Evolutionary conservation across 92 coral and sea anemone genomes (phyloP).

Genomic region (Micromussa lordhowensis): DNA sequence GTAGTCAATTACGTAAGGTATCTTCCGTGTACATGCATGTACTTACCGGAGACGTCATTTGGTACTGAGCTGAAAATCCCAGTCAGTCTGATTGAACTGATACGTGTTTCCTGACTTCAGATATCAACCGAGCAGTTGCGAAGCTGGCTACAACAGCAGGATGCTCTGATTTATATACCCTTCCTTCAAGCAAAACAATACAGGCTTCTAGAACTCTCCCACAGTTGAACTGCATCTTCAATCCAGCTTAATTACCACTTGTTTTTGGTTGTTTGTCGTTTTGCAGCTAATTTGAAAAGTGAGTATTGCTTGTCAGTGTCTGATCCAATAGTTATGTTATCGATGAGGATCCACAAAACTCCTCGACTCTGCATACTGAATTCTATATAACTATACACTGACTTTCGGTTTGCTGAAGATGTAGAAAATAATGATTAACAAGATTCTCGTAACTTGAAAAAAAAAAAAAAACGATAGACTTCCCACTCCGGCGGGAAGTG

Average conservation of each 20-base stretch:
- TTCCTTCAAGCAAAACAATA: background rate
- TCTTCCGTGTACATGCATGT: background rate
- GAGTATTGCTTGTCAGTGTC: background rate
- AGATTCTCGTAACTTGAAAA: background rate
- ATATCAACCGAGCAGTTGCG: background rate
- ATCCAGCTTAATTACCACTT: background rate
- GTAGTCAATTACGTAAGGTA: no score
- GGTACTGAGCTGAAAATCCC: background rate
- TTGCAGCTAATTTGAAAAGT: background rate
- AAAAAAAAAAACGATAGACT: no score
- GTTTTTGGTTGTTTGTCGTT: background rate
- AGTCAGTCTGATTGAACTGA: background rate
- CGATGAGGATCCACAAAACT: background rate
- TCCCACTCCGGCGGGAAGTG: background rate
- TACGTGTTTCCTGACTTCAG: slow-evolving; percentile 4
- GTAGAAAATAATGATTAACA: background rate
- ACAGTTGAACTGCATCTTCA: slow-evolving; percentile 4
- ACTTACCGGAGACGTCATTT: slow-evolving; percentile 42
- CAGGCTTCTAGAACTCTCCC: slow-evolving; percentile 40
- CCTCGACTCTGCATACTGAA: background rate
- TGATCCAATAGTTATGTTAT: background rate
- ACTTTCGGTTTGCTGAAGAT: background rate
- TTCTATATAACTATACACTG: background rate
- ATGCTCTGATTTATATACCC: background rate
- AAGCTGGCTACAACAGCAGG: slow-evolving; percentile 1